Evolutionary conservation across 2,888 invertebrate genomes (phyloP), one percentile per base, ranked within the genome.

Genomic region (Epiblema foenella): DNA sequence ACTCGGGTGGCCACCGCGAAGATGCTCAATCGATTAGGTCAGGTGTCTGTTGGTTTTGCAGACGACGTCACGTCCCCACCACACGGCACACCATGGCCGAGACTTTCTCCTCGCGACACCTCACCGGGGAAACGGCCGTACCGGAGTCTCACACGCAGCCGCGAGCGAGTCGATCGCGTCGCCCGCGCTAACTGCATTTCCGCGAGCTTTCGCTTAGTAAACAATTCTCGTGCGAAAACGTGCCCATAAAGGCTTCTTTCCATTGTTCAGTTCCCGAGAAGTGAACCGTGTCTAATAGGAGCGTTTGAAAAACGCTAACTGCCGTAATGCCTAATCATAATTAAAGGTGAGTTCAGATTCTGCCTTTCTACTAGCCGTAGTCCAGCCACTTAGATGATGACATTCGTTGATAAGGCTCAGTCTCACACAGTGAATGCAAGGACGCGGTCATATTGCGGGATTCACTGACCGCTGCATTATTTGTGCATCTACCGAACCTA

Each of bases 51-150:
- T 83, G 82, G 84, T 83, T 86, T 83, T 78, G 83, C 82, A 78
- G 70, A 76, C 79, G 78, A 89, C 91, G 91, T 90, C 90, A 90
- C 81, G 84, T 83, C 88, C 89, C 91, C 93, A 79, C 88, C 85
- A 83, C 80, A 63, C 75, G 77, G 85, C 88, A 85, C 85, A 78
- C 91, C 91, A 92, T 90, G 91, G 91, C 89, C 93, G 86, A 88
- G 88, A 93, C 93, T 94, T 94, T 94, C 93, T 93, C 93, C 90
- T 91, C 90, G 90, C 90, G 90, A 89, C 91, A 90, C 89, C 90
- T 85, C 87, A 80, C 82, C 81, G 86, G 89, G 87, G 90, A 89
- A 88, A 87, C 90, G 83, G 83, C 77, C 84, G 81, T 82, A 79
- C 77, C 81, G 85, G 90, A 90, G 89, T 90, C 87, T 87, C 82